These are phyloP conservation scores for Zaprionus kolodkinae DNA, from an alignment of 1,140 invertebrate species.

Conservation along the genomic window DNA sequence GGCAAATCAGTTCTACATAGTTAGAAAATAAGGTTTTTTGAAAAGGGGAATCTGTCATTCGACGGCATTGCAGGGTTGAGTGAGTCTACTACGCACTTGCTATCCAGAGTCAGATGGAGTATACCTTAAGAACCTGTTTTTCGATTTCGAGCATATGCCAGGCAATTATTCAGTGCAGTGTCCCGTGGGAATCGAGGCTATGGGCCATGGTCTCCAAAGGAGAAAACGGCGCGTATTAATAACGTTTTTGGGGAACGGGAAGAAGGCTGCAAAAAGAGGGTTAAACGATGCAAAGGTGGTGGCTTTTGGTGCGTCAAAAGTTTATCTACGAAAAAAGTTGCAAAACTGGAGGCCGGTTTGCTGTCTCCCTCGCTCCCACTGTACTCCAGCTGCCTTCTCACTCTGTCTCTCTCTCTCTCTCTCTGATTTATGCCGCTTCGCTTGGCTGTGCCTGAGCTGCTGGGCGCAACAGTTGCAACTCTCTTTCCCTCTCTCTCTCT, in stretches of 20 bases:
- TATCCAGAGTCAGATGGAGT: neutral
- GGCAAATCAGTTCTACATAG: neutral
- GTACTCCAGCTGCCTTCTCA: neutral
- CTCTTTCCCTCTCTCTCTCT: too few species aligned
- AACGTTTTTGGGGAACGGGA: slow-evolving; percentile 37
- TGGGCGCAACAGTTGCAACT: slow-evolving; percentile 76
- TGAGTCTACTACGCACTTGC: neutral
- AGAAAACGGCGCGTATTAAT: slow-evolving; percentile 76
- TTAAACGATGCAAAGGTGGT: slow-evolving; percentile 72
- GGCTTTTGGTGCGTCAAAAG: slow-evolving; percentile 62
- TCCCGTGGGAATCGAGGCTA: slow-evolving; percentile 43
- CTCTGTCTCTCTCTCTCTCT: slow-evolving; percentile 50
- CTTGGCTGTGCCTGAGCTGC: slow-evolving; percentile 37
- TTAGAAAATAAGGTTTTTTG: neutral
- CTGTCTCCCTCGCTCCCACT: neutral
- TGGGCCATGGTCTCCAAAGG: slow-evolving; percentile 16
- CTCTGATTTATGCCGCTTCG: slow-evolving; percentile 72
- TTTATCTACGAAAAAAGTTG: slow-evolving; percentile 70
- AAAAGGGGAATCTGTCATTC: neutral
- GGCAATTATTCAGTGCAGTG: slow-evolving; percentile 51
- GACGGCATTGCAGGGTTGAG: neutral
- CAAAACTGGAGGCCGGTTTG: slow-evolving; percentile 25
- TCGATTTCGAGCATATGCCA: slow-evolving; percentile 47
- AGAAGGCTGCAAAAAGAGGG: slow-evolving; percentile 55
- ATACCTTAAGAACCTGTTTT: slow-evolving; percentile 24